Percentiles rank a stretch among this genome's conserved stretches.
These are phyloP conservation scores for Aleiodes leptofemur DNA, from an alignment of 2,888 invertebrate species.

Conservation along the genomic window DNA sequence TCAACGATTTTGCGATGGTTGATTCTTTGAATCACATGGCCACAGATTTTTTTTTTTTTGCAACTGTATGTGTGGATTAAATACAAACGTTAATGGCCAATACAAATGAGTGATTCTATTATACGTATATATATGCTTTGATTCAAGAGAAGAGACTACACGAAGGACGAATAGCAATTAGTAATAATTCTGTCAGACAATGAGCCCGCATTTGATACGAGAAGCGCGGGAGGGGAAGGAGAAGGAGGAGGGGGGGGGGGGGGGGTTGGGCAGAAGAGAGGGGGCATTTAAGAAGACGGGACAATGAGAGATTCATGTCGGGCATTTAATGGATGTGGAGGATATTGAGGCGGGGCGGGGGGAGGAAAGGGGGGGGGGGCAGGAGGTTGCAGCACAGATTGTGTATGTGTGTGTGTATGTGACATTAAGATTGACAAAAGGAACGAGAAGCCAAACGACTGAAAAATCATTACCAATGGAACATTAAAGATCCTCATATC, in stretches of 20 bases:
- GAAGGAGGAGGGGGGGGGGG: too few species aligned
- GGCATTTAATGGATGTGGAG: conserved; percentile 52
- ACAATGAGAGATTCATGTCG: conserved; percentile 59
- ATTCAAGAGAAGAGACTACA: conserved; percentile 57
- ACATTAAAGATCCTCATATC: conserved; percentile 30
- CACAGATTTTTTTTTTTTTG: conserved; percentile 1
- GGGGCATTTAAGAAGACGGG: conserved; percentile 23
- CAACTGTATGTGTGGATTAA: conserved; percentile 6
- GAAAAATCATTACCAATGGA: conserved; percentile 26
- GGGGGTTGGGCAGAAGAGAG: conserved; percentile 32
- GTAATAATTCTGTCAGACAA: conserved; percentile 68
- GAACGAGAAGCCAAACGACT: conserved; percentile 20
- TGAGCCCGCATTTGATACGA: conserved; percentile 66
- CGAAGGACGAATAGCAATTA: conserved; percentile 69
- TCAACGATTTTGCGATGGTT: conserved; percentile 42
- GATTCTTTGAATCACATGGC: conserved; percentile 40
- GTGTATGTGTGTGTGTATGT: not conserved
- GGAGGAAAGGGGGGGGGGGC: not conserved
- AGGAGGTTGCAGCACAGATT: conserved; percentile 13
- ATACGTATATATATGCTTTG: conserved; percentile 26
- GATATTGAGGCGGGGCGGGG: conserved; percentile 24
- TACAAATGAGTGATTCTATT: conserved; percentile 6
- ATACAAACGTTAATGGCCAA: conserved; percentile 22
- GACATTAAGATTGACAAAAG: conserved; percentile 35
- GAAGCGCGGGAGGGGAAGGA: conserved; percentile 48